A percentile compares a stretch with the other conserved stretches of the same genome.
Evolutionary conservation across 2,113 vertebrate genomes (phyloP).

Genomic region (Typhlomys cinereus): DNA sequence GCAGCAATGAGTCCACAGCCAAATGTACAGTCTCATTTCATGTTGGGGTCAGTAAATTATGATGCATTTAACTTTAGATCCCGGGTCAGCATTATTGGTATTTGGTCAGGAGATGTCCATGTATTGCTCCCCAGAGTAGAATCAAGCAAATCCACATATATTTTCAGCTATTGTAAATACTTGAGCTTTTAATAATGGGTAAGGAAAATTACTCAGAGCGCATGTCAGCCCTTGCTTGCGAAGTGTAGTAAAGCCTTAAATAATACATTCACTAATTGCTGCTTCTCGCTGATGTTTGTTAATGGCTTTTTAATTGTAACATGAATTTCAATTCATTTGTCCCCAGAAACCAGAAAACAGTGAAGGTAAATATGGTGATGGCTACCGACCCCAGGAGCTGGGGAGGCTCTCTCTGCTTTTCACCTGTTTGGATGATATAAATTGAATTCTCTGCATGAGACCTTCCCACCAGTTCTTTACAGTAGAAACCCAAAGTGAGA

Average conservation of each 20-base stretch:
- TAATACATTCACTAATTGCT: conserved; percentile 70
- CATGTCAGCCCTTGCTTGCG: conserved; percentile 49
- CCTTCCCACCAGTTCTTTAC: conserved; percentile 60
- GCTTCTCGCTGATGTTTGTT: conserved; percentile 34
- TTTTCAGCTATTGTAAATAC: conserved; percentile 59
- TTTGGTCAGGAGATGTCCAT: conserved; percentile 33
- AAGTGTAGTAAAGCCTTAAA: conserved; percentile 63
- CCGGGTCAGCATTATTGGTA: conserved; percentile 11
- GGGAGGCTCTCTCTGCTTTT: conserved; percentile 31
- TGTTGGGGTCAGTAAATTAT: conserved; percentile 39
- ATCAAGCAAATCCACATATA: conserved; percentile 50
- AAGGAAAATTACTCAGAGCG: conserved; percentile 44
- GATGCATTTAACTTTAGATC: conserved; percentile 33
- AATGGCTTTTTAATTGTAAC: conserved; percentile 62
- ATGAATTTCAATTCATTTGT: conserved; percentile 52
- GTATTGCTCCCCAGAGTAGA: conserved; percentile 45
- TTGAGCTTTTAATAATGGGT: conserved; percentile 68
- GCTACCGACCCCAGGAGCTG: background rate
- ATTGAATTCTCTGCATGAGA: conserved; percentile 74
- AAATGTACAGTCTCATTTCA: background rate
- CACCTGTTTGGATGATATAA: conserved; percentile 64
- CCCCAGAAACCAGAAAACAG: conserved; percentile 55
- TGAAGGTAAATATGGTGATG: conserved; percentile 4
- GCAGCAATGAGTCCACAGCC: background rate
- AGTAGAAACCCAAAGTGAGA: conserved; percentile 42